These are phyloP conservation scores for Scaptomyza montana DNA, from an alignment of 1,140 invertebrate genomes.

Conservation along the genomic window DNA sequence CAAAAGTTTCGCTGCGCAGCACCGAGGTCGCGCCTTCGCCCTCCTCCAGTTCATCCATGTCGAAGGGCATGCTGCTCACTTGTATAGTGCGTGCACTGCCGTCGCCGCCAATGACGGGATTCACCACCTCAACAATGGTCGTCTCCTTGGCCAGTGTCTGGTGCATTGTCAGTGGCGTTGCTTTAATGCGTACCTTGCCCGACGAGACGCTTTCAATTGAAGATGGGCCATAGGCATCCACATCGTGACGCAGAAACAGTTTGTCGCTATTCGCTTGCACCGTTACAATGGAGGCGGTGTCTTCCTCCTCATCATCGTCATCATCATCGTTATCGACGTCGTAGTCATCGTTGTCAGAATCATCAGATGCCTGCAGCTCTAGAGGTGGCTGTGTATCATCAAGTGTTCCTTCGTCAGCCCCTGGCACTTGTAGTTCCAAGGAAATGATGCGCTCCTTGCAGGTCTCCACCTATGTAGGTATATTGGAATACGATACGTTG, in stretches of 20 bases:
- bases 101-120: constrained; percentile 79
- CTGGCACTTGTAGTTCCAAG: constrained; percentile 87
- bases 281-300: constrained; percentile 82
- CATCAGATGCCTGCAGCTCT: constrained; percentile 50
- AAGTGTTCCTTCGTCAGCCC: constrained; percentile 56
- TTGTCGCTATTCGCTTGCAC: constrained; percentile 79
- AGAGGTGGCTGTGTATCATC: constrained; percentile 71
- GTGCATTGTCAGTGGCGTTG: constrained; percentile 66
- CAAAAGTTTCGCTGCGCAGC: constrained; percentile 79
- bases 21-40: constrained; percentile 52
- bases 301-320: constrained; percentile 63
- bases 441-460: constrained; percentile 94
- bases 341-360: constrained; percentile 51
- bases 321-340: constrained; percentile 45
- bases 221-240: constrained; percentile 69
- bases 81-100: constrained; percentile 75
- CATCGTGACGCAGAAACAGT: constrained; percentile 74
- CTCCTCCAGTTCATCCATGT: constrained; percentile 50
- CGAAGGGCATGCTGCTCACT: constrained; percentile 70
- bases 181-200: constrained; percentile 76
- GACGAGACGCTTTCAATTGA: constrained; percentile 75
- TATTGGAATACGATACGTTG: constrained; percentile 66
- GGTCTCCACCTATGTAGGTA: constrained; percentile 90
- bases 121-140: constrained; percentile 83
- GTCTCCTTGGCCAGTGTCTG: constrained; percentile 80